Base-by-base conservation (phyloP, 2,888 invertebrate species). In the Ophioninae sp. region DNA sequence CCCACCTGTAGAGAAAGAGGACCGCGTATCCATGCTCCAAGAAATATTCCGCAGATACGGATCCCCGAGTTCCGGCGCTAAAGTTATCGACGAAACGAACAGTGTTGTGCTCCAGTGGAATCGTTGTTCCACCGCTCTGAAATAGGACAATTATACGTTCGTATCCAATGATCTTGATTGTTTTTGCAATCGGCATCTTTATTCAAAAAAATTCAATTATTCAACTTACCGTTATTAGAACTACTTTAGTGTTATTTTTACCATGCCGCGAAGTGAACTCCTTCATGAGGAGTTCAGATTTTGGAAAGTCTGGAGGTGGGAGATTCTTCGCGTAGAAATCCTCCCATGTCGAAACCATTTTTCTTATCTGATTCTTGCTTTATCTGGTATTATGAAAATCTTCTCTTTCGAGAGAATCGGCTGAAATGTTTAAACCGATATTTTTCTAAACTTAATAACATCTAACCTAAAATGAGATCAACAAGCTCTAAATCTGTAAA, bases 21-120 rank as follows among this genome's bases (percentile, higher is more conserved):
- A 99, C 99, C 59, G 97, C 96, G 93, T 99, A 99, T 61, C 95
- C 96, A 86, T 95, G 93, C 87, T 97, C 96, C 61, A 99, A 94
- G 93, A 99, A 99, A 92, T 98, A 97, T 94, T 99, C 99, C 0
- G 99, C 96, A 0, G 99, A 99, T 0, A 98, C 96, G 0, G 99
- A 96, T 30, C 99, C 99, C 86, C 99, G 95, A 0, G 97, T 98
- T 67, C 99, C 99, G 22, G 98, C 97, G 93, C 99, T 99, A 93
- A 99, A 99, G 94, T 99, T 99, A 93, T 99, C 99, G 78, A 99
- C 98, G 93, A 98, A 99, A 73, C 99, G 95, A 0, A 99, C 99
- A 0, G 99, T 99, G 92, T 98, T 98, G 92, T 98, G 98, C 92
- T 99, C 99, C 79, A 99, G 93, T 0, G 99, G 99, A 6, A 99